Evolutionary conservation across 2,113 vertebrate species (phyloP).

Genomic region (western clawed frog (Xenopus tropicalis)): DNA sequence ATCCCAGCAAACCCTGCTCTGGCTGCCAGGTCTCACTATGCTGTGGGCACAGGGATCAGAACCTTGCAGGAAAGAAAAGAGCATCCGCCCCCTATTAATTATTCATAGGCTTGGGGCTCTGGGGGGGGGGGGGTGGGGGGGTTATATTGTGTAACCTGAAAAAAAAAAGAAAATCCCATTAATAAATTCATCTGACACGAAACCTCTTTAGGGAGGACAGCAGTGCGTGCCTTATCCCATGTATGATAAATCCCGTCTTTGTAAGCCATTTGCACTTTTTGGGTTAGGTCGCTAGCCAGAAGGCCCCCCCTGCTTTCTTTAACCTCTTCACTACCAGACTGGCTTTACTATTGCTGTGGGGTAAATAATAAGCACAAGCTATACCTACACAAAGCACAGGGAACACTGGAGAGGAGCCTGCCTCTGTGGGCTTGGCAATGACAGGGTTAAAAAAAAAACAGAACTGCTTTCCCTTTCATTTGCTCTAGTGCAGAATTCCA

Average conservation of each 20-base stretch:
- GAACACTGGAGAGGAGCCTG: too few species aligned
- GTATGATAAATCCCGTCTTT: slow-evolving; percentile 51
- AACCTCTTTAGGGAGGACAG: slow-evolving; percentile 57
- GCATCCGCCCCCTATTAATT: slow-evolving; percentile 55
- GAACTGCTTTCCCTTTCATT: too few species aligned
- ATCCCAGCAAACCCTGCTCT: too few species aligned
- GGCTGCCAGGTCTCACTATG: too few species aligned
- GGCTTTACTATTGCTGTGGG: not conserved
- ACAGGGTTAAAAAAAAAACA: too few species aligned
- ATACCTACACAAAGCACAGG: too few species aligned
- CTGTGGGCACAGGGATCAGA: too few species aligned
- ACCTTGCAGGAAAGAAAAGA: not conserved
- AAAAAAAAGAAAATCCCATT: slow-evolving; percentile 56
- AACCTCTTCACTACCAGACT: not conserved
- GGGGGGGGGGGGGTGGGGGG: slow-evolving; percentile 58
- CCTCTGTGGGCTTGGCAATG: too few species aligned
- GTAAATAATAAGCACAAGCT: too few species aligned
- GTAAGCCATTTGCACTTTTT: slow-evolving; percentile 55
- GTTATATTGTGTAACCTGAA: slow-evolving; percentile 59
- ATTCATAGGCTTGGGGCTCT: slow-evolving; percentile 57
- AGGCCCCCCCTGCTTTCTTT: slow-evolving; percentile 31
- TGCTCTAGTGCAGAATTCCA: not conserved
- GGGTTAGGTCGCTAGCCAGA: not conserved
- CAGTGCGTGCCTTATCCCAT: slow-evolving; percentile 39
- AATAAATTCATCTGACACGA: slow-evolving; percentile 63